Base-by-base conservation (phyloP, 23 tunicate genomes). In the Botrylloides violaceus region DNA sequence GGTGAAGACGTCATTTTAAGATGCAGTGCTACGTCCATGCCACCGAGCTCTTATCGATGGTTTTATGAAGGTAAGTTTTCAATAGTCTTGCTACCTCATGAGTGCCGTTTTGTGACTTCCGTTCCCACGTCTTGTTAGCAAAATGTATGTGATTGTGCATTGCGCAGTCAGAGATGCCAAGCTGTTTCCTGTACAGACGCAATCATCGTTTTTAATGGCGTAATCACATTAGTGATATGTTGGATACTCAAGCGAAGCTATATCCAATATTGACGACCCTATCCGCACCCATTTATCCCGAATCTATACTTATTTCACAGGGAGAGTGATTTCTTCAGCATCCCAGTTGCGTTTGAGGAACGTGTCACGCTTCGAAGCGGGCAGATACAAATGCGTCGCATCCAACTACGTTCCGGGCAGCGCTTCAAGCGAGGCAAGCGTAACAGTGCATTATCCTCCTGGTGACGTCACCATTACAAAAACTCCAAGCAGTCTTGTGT, bases 371-470 rank as follows among this genome's bases (percentile, higher is more conserved):
- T n/a, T 28, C 57, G 60, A 85, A 27, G 77, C 94, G 15, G 94
- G 94, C 3, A n/a, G 20, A n/a, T 85, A 85, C 72, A 62, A 57
- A 25, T 85, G 94, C 66, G 47, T 79, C 0, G 84, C 94, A 32
- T 79, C 62, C 81, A 85, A 85, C 71, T 85, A 85, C 77, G 94
- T 85, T 27, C 94, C 94, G 0, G 94, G 94, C 29, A 85, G 84
- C 59, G 77, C 73, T 0, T 1, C 36, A 7, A 56, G 34, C 23
- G 78, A 79, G 38, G 71, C 79, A 29, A 58, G 18, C 4, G 66
- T 85, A 59, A 68, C 71, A 9, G 94, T 85, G 31, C 79, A 66
- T n/a, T 79, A 79, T 38, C 94, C 84, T 27, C 94, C 94, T 6
- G 49, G 80, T 20, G 34, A 47, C 12, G 84, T 75, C 22, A 33